Evolutionary conservation across 2,797 vertebrate species (phyloP), one percentile per base, ranked within the genome.

Genomic region (Lepilemur ruficaudatus): DNA sequence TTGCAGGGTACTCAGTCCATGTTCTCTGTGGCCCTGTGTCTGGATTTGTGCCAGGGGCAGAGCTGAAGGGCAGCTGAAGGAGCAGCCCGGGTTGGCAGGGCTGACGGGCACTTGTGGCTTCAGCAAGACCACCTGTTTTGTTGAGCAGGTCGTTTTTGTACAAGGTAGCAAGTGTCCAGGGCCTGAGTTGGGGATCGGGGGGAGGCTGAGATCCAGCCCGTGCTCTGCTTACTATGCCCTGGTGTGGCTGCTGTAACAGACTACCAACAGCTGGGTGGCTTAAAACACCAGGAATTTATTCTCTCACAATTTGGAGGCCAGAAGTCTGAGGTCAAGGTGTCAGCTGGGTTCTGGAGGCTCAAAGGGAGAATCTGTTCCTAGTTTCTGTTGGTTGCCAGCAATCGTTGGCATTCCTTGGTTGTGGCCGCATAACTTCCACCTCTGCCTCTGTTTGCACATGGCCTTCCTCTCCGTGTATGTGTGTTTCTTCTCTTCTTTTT

Each of bases 101-200:
- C 72, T n/a, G n/a, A 3, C 0, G 0, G 25, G 35, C 11, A 8
- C 32, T 25, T 1, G 11, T 15, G 38, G n/a, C 28, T 73, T 23
- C 4, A 38, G 48, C 13, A 43, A 30, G 41, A 25, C 35, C 20
- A 18, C 23, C 41, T 69, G 30, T 69, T 52, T 23, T 22, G 8
- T 20, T 55, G 57, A 83, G 25, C 25, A 80, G 55, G 32, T 46
- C 48, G 15, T 59, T 95, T 83, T 30, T 87, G n/a, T 14, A 23
- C 10, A 75, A 82, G 65, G 48, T 4, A 22, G 5, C 0, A 6
- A 25, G 7, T 41, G 3, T 12, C 28, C 3, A 35, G 65, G 52
- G 52, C 4, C 12, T 23, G 32, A n/a, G 23, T 0, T 2, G 0
- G 4, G 18, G 5, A 32, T 65, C 28, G 30, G 59, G 61, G 30